phyloP scores from a whole-genome alignment of 2,797 vertebrate species.

The Buceros bicornis region DNA sequence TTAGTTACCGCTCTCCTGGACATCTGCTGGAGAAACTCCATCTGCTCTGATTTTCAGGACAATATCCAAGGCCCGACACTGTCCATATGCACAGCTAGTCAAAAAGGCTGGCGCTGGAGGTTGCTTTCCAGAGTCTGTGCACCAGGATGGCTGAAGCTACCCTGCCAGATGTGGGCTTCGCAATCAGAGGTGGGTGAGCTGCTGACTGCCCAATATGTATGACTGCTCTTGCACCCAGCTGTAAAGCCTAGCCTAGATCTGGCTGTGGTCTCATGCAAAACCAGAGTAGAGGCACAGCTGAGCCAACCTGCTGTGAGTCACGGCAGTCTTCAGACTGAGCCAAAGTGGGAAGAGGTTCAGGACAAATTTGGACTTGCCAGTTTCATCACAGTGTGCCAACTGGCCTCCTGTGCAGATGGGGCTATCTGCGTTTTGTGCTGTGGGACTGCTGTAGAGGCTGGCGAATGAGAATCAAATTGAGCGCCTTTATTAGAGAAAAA shows the following conservation, averaged over 20 bases:
- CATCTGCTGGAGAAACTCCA: neutral
- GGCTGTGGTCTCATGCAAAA: accelerated
- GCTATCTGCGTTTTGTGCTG: neutral
- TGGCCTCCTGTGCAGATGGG: neutral
- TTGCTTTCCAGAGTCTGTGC: neutral
- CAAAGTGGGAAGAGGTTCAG: neutral
- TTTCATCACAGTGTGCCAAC: accelerated
- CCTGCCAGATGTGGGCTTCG: accelerated
- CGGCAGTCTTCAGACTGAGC: neutral
- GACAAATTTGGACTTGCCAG: neutral
- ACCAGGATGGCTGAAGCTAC: neutral
- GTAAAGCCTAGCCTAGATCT: accelerated
- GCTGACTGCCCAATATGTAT: accelerated
- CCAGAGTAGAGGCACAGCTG: neutral
- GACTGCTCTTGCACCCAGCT: neutral
- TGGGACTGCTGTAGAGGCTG: neutral
- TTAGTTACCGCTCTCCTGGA: neutral
- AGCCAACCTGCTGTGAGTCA: neutral
- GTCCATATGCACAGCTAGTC: accelerated
- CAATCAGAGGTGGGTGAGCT: neutral
- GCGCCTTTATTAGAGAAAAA: neutral
- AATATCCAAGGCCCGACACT: neutral
- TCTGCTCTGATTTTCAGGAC: neutral
- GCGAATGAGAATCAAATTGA: neutral
- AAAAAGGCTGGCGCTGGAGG: neutral